phyloP scores from a whole-genome alignment of 1,140 invertebrate genomes.

The Ostrea edulis region DNA sequence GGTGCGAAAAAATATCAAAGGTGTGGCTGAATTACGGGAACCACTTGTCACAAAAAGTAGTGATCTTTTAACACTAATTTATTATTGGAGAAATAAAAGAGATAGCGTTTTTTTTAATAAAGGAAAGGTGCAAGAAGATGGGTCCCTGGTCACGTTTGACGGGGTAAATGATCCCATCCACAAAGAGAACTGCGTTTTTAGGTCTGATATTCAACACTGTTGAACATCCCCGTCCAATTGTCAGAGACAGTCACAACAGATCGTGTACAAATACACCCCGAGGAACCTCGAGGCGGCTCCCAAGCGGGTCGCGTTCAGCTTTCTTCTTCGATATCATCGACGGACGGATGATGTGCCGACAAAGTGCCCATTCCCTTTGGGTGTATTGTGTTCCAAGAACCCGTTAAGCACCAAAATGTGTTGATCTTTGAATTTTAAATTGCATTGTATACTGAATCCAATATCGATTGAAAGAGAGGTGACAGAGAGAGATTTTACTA shows the following conservation, averaged over 20 bases:
- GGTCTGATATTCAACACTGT: conserved; percentile 19
- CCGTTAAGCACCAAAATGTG: conserved; percentile 2
- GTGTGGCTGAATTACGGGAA: background rate
- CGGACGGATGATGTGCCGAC: background rate
- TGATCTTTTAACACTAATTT: background rate
- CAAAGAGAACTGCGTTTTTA: background rate
- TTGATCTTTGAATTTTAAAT: conserved; percentile 1
- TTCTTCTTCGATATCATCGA: background rate
- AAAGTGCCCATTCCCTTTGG: conserved; percentile 11
- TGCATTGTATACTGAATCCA: background rate
- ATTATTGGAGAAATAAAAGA: background rate
- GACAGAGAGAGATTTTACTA: background rate
- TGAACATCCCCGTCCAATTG: conserved; percentile 6
- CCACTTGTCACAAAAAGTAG: background rate
- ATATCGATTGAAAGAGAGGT: conserved; percentile 1
- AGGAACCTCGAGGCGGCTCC: background rate
- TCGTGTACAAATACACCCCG: conserved; percentile 5
- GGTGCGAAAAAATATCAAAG: background rate
- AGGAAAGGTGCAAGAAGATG: background rate
- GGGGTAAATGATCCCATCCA: background rate
- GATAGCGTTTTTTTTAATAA: conserved; percentile 11
- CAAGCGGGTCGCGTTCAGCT: background rate
- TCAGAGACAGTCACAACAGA: background rate
- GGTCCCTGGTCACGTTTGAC: background rate
- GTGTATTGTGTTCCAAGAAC: background rate